A percentile compares a stretch with the other conserved stretches of the same genome.
These are phyloP conservation scores for Platerodrilus igneus DNA, from an alignment of 2,888 invertebrate species.

Conservation along the genomic window DNA sequence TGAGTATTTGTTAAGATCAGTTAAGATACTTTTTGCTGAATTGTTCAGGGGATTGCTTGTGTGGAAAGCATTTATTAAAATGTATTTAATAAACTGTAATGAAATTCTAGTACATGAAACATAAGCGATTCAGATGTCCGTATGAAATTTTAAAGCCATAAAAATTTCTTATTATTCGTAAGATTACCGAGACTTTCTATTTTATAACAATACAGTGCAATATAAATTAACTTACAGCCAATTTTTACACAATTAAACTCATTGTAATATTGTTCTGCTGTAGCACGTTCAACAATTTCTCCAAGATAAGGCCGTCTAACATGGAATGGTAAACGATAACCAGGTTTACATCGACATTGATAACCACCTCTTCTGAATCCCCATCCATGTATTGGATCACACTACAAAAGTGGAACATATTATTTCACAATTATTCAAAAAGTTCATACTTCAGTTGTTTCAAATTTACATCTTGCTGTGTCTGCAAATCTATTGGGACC, in stretches of 20 bases:
- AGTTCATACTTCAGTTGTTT: slow-evolving; percentile 73
- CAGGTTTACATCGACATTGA: slow-evolving; percentile 89
- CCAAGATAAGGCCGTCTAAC: slow-evolving; percentile 89
- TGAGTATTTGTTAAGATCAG: too few species aligned
- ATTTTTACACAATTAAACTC: slow-evolving; percentile 88
- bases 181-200: too few species aligned
- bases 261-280: slow-evolving; percentile 87
- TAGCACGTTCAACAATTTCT: slow-evolving; percentile 89
- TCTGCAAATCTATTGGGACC: slow-evolving; percentile 84
- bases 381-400: slow-evolving; percentile 94
- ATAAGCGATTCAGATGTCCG: too few species aligned
- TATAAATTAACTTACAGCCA: slow-evolving; percentile 63
- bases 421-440: slow-evolving; percentile 6
- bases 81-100: too few species aligned
- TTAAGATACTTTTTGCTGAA: too few species aligned
- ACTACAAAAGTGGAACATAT: slow-evolving; percentile 52
- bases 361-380: slow-evolving; percentile 94
- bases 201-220: too few species aligned
- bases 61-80: too few species aligned
- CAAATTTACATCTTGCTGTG: slow-evolving; percentile 85
- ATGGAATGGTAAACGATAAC: slow-evolving; percentile 78
- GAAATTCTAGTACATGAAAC: too few species aligned
- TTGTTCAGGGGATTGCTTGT: too few species aligned
- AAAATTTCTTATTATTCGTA: too few species aligned
- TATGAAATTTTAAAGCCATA: too few species aligned